Evolutionary conservation across 2,797 vertebrate species (phyloP), one percentile per base, ranked within the genome.

Genomic region (Thalassophryne amazonica): DNA sequence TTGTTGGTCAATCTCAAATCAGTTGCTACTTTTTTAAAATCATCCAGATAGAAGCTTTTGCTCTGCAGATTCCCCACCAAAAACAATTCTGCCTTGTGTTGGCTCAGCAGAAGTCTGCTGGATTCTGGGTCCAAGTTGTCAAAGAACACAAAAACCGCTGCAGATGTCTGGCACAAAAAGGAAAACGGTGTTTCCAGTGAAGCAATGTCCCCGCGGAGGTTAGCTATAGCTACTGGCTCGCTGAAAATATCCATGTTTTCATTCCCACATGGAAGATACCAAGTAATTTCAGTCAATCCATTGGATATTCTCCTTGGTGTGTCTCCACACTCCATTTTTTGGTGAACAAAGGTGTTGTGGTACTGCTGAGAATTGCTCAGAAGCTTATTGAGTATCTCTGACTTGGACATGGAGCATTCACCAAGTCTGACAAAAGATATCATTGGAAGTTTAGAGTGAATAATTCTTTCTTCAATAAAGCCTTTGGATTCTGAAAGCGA

Each of bases 331-430:
- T 81, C 73, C 73, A 90, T 86, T 2, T 87, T 7, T 0, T 14
- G 39, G 14, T 91, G 85, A 49, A 89, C 56, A 64, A 92, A 92
- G 18, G 76, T 86, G 16, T 92, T 70, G 7, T 87, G 79, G 39
- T 87, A 83, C 43, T 89, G 68, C 31, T 89, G 78, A 10, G 79
- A 59, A 0, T 82, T 86, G 52, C 89, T 91, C 27, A 94, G 70
- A 19, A 92, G 5, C 7, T 89, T 81, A 4, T 93, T 93, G 8
- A 93, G 78, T 7, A 91, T 70, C 62, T 91, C 76, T 20, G 93
- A 93, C 72, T 93, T 94, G 20, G 92, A 93, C 70, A 75, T 64
- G n/a, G n/a, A n/a, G n/a, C n/a, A n/a, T n/a, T n/a, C n/a, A n/a
- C n/a, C n/a, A n/a, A n/a, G 47, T 53, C 80, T 82, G 33, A 89